Evolutionary conservation across 2,888 invertebrate genomes (phyloP).

Genomic region (Tenthredo livida): DNA sequence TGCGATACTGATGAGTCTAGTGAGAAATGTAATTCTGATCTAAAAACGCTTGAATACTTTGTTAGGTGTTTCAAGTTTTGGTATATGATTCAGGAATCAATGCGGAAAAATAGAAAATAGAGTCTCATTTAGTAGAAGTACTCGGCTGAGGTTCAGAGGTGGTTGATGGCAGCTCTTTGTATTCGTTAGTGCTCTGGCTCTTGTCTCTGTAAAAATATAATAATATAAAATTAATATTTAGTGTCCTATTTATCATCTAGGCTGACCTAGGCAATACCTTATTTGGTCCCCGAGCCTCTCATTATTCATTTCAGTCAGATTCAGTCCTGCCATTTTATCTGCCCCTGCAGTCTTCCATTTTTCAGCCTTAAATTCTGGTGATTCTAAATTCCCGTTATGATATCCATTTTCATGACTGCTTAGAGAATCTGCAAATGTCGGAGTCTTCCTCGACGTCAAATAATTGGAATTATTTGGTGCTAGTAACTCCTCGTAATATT

Average conservation of each 20-base stretch:
- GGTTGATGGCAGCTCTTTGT: slow-evolving; percentile 62
- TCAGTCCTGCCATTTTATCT: slow-evolving; percentile 58
- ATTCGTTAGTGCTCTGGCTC: slow-evolving; percentile 61
- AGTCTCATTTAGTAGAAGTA: slow-evolving; percentile 59
- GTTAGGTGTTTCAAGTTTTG: slow-evolving; percentile 21
- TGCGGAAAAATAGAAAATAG: background rate
- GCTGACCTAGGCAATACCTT: slow-evolving; percentile 60
- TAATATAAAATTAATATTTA: background rate
- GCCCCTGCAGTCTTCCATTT: slow-evolving; percentile 62
- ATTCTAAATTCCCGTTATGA: slow-evolving; percentile 68
- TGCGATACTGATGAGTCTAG: background rate
- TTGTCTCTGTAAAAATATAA: slow-evolving; percentile 58
- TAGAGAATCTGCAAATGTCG: slow-evolving; percentile 62
- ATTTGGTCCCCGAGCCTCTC: slow-evolving; percentile 61
- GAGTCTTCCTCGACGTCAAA: slow-evolving; percentile 63
- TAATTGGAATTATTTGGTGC: slow-evolving; percentile 70
- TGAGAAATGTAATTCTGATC: slow-evolving; percentile 27
- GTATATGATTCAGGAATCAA: background rate
- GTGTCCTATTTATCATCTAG: background rate
- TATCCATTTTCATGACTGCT: slow-evolving; percentile 71
- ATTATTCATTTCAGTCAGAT: slow-evolving; percentile 60
- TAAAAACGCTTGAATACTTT: slow-evolving; percentile 42
- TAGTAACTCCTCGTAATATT: slow-evolving; percentile 74
- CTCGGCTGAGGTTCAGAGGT: slow-evolving; percentile 61
- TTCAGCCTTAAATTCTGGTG: slow-evolving; percentile 57